These are phyloP conservation scores for Portunus trituberculatus DNA, from an alignment of 1,140 invertebrate species.

Conservation along the genomic window DNA sequence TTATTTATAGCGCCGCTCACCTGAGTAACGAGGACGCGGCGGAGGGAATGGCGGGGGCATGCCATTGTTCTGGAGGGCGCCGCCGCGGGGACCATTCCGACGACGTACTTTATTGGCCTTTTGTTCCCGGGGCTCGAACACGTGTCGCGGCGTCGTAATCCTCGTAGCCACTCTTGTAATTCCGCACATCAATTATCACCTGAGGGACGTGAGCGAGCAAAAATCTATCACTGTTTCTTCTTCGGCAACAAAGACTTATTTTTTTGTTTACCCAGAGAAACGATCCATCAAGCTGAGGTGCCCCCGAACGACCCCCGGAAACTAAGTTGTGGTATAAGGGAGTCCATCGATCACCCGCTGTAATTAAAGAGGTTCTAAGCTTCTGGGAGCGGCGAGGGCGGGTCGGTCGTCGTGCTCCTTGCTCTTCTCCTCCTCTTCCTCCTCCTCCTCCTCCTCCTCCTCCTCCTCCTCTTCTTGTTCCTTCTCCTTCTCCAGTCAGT, in stretches of 20 bases:
- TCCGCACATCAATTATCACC: neutral
- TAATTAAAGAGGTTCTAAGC: constrained; percentile 43
- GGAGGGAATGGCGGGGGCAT: neutral
- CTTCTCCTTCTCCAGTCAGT: neutral
- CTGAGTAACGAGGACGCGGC: neutral
- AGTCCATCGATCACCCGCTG: constrained; percentile 35
- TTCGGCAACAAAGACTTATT: neutral
- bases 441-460: neutral
- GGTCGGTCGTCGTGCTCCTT: neutral
- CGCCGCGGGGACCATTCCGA: neutral
- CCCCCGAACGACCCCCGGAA: constrained; percentile 19
- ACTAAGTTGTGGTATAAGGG: constrained; percentile 42
- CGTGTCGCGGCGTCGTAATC: neutral
- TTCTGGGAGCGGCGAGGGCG: neutral
- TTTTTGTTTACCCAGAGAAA: neutral
- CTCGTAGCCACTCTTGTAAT: neutral
- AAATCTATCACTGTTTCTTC: neutral
- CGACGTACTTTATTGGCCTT: neutral
- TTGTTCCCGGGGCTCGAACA: neutral
- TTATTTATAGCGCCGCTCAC: neutral
- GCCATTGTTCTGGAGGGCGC: neutral
- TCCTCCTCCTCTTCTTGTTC: neutral
- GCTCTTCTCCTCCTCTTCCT: neutral
- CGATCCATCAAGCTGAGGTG: constrained; percentile 32
- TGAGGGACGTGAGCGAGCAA: neutral